These are phyloP conservation scores for Temnothorax unifasciatus DNA, from an alignment of 2,888 invertebrate species.

Conservation along the genomic window DNA sequence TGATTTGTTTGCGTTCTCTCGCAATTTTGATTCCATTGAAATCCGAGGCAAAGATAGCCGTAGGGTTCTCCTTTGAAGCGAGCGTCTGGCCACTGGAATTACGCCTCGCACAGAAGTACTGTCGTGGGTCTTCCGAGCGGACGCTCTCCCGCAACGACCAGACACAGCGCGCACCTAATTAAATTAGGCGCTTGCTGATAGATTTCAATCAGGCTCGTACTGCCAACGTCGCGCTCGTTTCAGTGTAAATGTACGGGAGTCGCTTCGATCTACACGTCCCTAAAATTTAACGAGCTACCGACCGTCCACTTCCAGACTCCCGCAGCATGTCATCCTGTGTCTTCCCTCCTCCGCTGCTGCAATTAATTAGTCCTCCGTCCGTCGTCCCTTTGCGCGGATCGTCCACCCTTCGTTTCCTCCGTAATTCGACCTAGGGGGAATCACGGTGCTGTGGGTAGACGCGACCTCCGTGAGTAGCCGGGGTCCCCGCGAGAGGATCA, in stretches of 20 bases:
- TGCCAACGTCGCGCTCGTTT: slow-evolving; percentile 67
- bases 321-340: slow-evolving; percentile 71
- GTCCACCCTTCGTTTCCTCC: slow-evolving; percentile 41
- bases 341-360: slow-evolving; percentile 60
- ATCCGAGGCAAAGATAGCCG: neutral
- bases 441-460: slow-evolving; percentile 64
- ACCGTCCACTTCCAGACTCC: slow-evolving; percentile 71
- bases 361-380: slow-evolving; percentile 72
- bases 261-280: slow-evolving; percentile 75
- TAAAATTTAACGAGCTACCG: slow-evolving; percentile 80
- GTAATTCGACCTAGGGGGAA: slow-evolving; percentile 72
- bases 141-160: slow-evolving; percentile 55
- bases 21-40: slow-evolving; percentile 1
- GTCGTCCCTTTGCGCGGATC: slow-evolving; percentile 57
- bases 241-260: slow-evolving; percentile 62
- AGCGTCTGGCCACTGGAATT: slow-evolving; percentile 40
- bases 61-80: slow-evolving; percentile 26
- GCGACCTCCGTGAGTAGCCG: slow-evolving; percentile 24
- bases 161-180: slow-evolving; percentile 74
- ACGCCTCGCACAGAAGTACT: slow-evolving; percentile 58
- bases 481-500: slow-evolving; percentile 75
- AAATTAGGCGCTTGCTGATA: slow-evolving; percentile 79
- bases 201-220: slow-evolving; percentile 77
- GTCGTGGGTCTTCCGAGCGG: slow-evolving; percentile 50
- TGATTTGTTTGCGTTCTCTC: neutral